Conservation (phyloP, 2,113 vertebrate genomes). For the Syngnathus scovelli region DNA sequence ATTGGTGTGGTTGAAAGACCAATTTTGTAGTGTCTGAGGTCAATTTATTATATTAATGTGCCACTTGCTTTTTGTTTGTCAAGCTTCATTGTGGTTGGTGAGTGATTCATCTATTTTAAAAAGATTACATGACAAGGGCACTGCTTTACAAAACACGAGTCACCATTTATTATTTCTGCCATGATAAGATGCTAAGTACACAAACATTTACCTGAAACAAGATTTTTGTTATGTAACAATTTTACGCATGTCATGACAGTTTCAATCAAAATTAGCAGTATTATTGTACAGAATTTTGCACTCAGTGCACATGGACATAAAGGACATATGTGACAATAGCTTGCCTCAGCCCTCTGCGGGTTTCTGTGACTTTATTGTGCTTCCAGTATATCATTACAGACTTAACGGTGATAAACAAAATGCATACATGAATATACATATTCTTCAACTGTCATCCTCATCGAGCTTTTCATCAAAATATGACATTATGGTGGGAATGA, state of each 20-base stretch:
- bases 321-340: neutral
- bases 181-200: conserved; percentile 44
- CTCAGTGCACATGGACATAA: neutral
- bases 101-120: neutral
- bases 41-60: neutral
- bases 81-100: neutral
- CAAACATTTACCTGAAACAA: conserved; percentile 49
- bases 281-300: neutral
- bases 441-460: conserved; percentile 2
- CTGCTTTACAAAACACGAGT: conserved; percentile 67
- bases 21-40: neutral
- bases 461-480: conserved; percentile 34
- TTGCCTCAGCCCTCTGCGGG: neutral
- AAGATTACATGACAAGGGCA: conserved; percentile 22
- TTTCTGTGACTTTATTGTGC: neutral
- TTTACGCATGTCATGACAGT: neutral
- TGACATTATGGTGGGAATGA: conserved; percentile 43
- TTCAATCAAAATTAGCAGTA: neutral
- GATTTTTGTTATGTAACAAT: conserved; percentile 6
- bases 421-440: neutral
- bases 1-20: neutral
- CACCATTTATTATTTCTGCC: conserved; percentile 52
- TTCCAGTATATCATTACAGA: neutral
- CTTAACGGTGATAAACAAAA: neutral
- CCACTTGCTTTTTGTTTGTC: neutral